Percentiles rank a stretch among this genome's conserved stretches.
These are phyloP conservation scores for Hyphantria cunea DNA, from an alignment of 1,140 invertebrate species.

Conservation along the genomic window DNA sequence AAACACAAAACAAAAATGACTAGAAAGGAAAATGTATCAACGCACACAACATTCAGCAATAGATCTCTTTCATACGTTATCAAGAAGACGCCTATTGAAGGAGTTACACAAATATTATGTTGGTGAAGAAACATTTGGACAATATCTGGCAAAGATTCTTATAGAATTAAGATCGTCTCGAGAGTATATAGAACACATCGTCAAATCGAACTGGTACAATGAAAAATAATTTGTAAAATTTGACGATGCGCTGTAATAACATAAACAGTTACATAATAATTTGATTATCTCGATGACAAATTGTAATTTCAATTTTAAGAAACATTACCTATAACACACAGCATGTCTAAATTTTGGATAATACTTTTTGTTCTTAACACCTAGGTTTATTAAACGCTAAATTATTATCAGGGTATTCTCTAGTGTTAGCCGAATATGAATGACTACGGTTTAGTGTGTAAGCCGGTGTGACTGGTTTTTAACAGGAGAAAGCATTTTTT, in stretches of 20 bases:
- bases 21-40: slow-evolving; percentile 66
- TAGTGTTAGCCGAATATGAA: slow-evolving; percentile 63
- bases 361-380: slow-evolving; percentile 77
- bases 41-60: slow-evolving; percentile 45
- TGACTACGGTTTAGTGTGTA: slow-evolving; percentile 61
- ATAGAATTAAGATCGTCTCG: slow-evolving; percentile 22
- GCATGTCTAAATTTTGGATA: slow-evolving; percentile 76
- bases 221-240: slow-evolving; percentile 35
- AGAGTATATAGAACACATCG: slow-evolving; percentile 41
- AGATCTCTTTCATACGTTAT: slow-evolving; percentile 54
- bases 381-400: slow-evolving; percentile 69
- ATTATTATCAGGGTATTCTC: slow-evolving; percentile 70
- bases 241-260: slow-evolving; percentile 40
- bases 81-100: slow-evolving; percentile 40
- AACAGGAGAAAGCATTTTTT: slow-evolving; percentile 54
- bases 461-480: slow-evolving; percentile 56
- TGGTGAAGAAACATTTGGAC: slow-evolving; percentile 46
- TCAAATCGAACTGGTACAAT: slow-evolving; percentile 35
- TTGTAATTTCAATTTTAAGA: slow-evolving; percentile 60
- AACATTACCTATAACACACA: slow-evolving; percentile 73
- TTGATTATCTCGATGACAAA: slow-evolving; percentile 49
- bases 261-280: slow-evolving; percentile 36
- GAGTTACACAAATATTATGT: slow-evolving; percentile 44
- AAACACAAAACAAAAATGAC: slow-evolving; percentile 66
- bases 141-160: slow-evolving; percentile 20